A percentile compares a stretch with the other conserved stretches of the same genome.
Evolutionary conservation across 2,797 vertebrate genomes (phyloP).

Genomic region (Meda fulgida): DNA sequence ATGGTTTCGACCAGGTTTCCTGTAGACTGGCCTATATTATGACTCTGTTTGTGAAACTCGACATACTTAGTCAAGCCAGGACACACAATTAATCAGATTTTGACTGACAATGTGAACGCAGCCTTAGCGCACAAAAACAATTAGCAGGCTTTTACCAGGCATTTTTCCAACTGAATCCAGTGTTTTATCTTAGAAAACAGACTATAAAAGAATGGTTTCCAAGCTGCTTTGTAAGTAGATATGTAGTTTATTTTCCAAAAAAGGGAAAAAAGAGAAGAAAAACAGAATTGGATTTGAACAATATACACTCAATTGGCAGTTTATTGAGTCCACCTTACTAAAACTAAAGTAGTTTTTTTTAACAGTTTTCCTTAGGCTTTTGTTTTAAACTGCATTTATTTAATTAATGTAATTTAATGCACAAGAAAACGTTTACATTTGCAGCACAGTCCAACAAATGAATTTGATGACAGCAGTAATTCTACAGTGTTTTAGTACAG

Average conservation of each 20-base stretch:
- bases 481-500: conserved; percentile 28
- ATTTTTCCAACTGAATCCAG: background rate
- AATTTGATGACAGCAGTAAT: too few relatives aligned
- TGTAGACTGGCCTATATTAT: too few relatives aligned
- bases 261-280: background rate
- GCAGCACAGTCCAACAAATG: background rate
- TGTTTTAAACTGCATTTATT: background rate
- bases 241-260: conserved; percentile 1
- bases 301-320: background rate
- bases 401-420: background rate
- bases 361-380: background rate
- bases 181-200: background rate
- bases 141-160: background rate
- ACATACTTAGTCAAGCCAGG: too few relatives aligned
- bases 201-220: background rate
- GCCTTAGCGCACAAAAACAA: too few relatives aligned
- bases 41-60: too few relatives aligned
- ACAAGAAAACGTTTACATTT: background rate
- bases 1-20: too few relatives aligned
- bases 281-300: background rate
- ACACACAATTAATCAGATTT: too few relatives aligned
- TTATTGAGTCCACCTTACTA: background rate
- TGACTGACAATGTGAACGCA: too few relatives aligned
- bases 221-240: background rate
- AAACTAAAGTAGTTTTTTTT: background rate